A percentile compares a stretch with the other conserved stretches of the same genome.
These are phyloP conservation scores for Meloe dianella DNA, from an alignment of 2,888 invertebrate genomes.

Conservation along the genomic window DNA sequence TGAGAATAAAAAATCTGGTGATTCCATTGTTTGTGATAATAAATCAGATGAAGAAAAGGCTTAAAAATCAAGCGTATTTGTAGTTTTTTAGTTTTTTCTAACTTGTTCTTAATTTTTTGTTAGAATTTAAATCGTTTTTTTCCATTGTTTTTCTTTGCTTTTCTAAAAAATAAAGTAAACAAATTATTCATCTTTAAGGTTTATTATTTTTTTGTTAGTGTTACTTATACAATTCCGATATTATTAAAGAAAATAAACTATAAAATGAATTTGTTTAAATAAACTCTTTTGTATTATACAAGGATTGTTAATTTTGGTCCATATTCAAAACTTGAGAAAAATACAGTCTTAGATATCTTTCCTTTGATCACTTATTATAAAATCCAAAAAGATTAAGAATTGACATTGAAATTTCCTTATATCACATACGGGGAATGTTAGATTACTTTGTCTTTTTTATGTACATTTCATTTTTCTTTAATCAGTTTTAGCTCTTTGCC, in stretches of 20 bases:
- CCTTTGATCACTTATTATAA: not conserved
- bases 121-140: not conserved
- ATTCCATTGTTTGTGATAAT: not conserved
- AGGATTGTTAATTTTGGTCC: conserved; percentile 1
- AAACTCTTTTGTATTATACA: not conserved
- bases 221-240: not conserved
- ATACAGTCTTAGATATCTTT: not conserved
- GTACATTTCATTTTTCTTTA: conserved; percentile 22
- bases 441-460: no score
- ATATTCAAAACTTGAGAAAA: not conserved
- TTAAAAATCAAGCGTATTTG: not conserved
- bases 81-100: not conserved
- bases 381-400: not conserved
- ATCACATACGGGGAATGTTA: not conserved
- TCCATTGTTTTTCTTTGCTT: not conserved
- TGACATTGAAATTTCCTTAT: not conserved
- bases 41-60: not conserved
- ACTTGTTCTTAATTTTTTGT: not conserved
- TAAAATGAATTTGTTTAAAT: not conserved
- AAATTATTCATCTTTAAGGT: not conserved
- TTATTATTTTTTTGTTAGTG: not conserved
- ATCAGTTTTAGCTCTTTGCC: conserved; percentile 40
- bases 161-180: not conserved
- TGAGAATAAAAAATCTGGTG: not conserved
- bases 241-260: not conserved